Evolutionary conservation across 2,113 vertebrate genomes (phyloP).

Genomic region (Glaucidium brasilianum): DNA sequence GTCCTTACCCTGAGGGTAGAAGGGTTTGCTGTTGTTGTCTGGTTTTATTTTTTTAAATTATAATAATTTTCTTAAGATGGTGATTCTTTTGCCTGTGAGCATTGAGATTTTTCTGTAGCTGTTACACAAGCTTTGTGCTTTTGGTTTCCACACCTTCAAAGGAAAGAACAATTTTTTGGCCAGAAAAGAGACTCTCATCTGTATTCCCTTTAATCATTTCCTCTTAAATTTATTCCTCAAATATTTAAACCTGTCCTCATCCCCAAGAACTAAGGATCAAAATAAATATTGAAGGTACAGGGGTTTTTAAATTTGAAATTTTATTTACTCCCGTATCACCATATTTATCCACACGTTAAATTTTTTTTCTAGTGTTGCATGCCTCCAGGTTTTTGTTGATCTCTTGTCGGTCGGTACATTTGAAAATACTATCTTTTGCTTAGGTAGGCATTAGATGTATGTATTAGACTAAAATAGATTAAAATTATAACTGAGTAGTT

Average conservation of each 20-base stretch:
- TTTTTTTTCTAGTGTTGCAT: not conserved
- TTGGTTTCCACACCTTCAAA: not conserved
- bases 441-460: not conserved
- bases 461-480: not conserved
- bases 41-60: not conserved
- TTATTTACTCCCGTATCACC: not conserved
- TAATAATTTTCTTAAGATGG: not conserved
- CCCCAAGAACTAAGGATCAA: not conserved
- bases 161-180: not conserved
- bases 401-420: not conserved
- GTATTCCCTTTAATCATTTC: not conserved
- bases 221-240: not conserved
- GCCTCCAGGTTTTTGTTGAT: not conserved
- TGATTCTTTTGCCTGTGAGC: not conserved
- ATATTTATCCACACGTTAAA: rapidly evolving
- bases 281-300: not conserved
- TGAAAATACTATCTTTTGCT: not conserved
- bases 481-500: not conserved
- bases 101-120: not conserved
- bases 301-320: not conserved
- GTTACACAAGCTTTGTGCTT: not conserved
- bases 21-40: not conserved
- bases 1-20: not conserved
- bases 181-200: not conserved
- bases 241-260: not conserved